Evolutionary conservation across 2,888 invertebrate species (phyloP).

Genomic region (Hirtodrosophila histrioides): DNA sequence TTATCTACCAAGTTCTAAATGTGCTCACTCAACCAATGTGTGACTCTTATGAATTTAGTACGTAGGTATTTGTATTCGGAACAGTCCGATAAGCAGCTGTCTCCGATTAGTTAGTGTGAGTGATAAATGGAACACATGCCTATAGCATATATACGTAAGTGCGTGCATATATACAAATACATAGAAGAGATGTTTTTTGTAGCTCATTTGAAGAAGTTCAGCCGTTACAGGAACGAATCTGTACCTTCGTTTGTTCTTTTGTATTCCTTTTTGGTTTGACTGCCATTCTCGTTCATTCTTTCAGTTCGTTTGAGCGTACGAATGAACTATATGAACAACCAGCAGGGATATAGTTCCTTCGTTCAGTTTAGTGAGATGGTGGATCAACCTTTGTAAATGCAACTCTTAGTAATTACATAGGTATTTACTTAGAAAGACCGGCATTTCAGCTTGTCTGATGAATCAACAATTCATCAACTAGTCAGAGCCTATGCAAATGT

Average conservation of each 20-base stretch:
- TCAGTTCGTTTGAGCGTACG: too few relatives aligned
- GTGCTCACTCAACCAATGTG: slow-evolving; percentile 26
- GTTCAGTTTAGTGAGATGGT: too few relatives aligned
- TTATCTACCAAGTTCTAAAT: not conserved
- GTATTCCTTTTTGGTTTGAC: too few relatives aligned
- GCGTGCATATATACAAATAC: slow-evolving; percentile 5
- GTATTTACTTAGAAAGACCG: slow-evolving; percentile 27
- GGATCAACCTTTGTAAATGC: too few relatives aligned
- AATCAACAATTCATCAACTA: slow-evolving; percentile 68
- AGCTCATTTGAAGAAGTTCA: too few relatives aligned
- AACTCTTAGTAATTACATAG: too few relatives aligned
- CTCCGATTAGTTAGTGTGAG: slow-evolving; percentile 35
- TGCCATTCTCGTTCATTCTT: too few relatives aligned
- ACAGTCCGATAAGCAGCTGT: slow-evolving; percentile 46
- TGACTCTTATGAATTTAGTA: slow-evolving; percentile 24
- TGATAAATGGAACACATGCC: slow-evolving; percentile 43
- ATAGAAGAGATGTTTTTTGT: too few relatives aligned
- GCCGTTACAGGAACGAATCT: too few relatives aligned
- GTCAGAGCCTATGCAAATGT: slow-evolving; percentile 25
- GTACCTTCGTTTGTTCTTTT: too few relatives aligned
- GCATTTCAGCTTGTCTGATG: slow-evolving; percentile 43
- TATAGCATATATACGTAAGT: slow-evolving; percentile 1
- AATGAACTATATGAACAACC: too few relatives aligned
- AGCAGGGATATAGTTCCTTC: too few relatives aligned
- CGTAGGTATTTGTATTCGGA: slow-evolving; percentile 17